Percentiles rank a stretch among this genome's conserved stretches.
These are phyloP conservation scores for Panthera leo DNA, from an alignment of 2,113 vertebrate species.

Conservation along the genomic window DNA sequence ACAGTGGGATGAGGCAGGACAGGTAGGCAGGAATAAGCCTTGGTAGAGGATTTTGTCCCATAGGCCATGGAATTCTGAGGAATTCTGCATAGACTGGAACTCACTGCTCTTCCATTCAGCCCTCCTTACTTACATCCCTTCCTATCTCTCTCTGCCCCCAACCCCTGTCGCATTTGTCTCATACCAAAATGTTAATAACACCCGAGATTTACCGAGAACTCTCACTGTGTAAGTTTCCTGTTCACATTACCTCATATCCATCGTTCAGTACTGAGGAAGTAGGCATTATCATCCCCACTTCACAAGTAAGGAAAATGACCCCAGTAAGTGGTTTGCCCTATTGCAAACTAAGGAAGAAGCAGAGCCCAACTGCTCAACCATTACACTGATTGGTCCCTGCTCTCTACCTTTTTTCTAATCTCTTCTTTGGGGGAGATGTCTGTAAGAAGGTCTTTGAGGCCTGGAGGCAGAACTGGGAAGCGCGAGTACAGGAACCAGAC, in stretches of 20 bases:
- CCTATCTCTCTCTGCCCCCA: background rate
- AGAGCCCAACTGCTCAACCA: background rate
- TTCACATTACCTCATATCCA: slow-evolving; percentile 52
- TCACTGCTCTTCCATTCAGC: background rate
- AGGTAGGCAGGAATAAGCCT: background rate
- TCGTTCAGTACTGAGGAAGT: background rate
- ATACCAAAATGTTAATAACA: slow-evolving; percentile 40
- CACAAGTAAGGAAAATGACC: slow-evolving; percentile 24
- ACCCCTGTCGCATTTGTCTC: background rate
- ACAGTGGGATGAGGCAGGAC: background rate
- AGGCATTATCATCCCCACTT: background rate
- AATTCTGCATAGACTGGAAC: background rate
- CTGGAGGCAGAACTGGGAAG: slow-evolving; percentile 1
- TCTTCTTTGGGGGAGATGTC: slow-evolving; percentile 8
- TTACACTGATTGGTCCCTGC: background rate
- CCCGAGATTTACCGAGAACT: background rate
- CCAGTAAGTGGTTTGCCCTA: slow-evolving; percentile 12
- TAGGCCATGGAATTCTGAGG: background rate
- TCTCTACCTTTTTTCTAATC: slow-evolving; percentile 6
- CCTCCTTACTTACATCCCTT: background rate
- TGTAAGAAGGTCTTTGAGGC: background rate
- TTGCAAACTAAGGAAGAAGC: slow-evolving; percentile 32
- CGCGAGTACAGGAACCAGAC: background rate
- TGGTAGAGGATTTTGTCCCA: background rate
- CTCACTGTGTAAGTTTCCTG: slow-evolving; percentile 19